A percentile compares a stretch with the other conserved stretches of the same genome.
phyloP scores from a whole-genome alignment of 2,888 invertebrate genomes.

The Pheosia gnoma region DNA sequence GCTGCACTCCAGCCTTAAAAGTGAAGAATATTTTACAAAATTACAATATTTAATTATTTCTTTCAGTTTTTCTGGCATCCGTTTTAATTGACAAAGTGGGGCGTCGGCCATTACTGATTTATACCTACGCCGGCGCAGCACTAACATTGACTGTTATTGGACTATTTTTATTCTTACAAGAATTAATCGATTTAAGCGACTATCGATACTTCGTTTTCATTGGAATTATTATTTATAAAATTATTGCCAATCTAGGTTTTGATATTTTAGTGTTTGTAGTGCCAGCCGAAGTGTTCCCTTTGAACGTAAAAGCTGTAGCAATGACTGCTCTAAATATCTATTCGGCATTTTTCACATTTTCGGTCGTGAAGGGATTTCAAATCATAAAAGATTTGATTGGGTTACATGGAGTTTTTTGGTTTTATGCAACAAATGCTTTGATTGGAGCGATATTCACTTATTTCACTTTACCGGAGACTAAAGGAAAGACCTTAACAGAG shows the following conservation, averaged over 20 bases:
- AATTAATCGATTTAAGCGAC: conserved; percentile 49
- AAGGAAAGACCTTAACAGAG: conserved; percentile 78
- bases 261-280: conserved; percentile 79
- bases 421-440: conserved; percentile 74
- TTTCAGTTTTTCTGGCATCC: conserved; percentile 69
- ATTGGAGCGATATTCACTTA: conserved; percentile 75
- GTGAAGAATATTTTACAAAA: too few relatives aligned
- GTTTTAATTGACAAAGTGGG: conserved; percentile 68
- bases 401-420: conserved; percentile 77
- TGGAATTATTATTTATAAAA: conserved; percentile 63
- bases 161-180: conserved; percentile 68
- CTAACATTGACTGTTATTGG: conserved; percentile 53
- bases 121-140: conserved; percentile 63
- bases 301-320: conserved; percentile 83
- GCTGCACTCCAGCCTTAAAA: too few relatives aligned
- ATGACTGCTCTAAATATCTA: conserved; percentile 77
- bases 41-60: not conserved
- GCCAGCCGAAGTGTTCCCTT: conserved; percentile 83
- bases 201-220: conserved; percentile 57
- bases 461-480: conserved; percentile 82
- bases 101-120: conserved; percentile 75
- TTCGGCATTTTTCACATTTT: conserved; percentile 76
- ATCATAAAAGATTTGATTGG: conserved; percentile 73
- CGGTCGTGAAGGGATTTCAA: conserved; percentile 79
- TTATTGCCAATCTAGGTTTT: conserved; percentile 70